A percentile compares a stretch with the other conserved stretches of the same genome.
These are phyloP conservation scores for Xestobium rufovillosum DNA, from an alignment of 2,888 invertebrate species.

Conservation along the genomic window DNA sequence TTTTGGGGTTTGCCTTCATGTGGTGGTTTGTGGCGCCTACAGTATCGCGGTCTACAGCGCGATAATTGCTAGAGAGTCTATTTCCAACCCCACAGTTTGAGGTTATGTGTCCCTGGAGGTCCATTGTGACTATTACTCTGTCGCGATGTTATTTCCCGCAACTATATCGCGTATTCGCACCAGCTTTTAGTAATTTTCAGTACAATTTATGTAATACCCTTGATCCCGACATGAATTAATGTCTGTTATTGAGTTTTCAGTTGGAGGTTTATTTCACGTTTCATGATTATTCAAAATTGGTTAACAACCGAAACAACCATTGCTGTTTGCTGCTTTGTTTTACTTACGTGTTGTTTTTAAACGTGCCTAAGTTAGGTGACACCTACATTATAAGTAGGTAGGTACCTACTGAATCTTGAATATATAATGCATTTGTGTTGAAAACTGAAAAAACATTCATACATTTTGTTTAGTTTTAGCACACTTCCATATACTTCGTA, in stretches of 20 bases:
- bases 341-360: not conserved
- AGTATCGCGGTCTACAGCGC: slow-evolving; percentile 34
- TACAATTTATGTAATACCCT: slow-evolving; percentile 28
- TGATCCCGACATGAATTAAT: slow-evolving; percentile 8
- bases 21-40: slow-evolving; percentile 16
- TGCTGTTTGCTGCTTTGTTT: not conserved
- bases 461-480: no score
- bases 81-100: slow-evolving; percentile 37
- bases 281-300: slow-evolving; percentile 1
- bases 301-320: no score
- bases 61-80: slow-evolving; percentile 38
- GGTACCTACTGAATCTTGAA: not conserved
- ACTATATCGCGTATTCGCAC: slow-evolving; percentile 23
- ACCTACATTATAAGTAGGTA: not conserved
- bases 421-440: not conserved
- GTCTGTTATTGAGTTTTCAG: no score
- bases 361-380: not conserved
- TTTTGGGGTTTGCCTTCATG: not conserved
- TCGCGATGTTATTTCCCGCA: slow-evolving; percentile 35
- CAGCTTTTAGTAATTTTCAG: slow-evolving; percentile 28
- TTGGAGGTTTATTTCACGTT: not conserved
- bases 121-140: slow-evolving; percentile 43
- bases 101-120: slow-evolving; percentile 42
- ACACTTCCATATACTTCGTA: no score
- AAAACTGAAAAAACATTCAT: no score